Conservation (phyloP, 2,888 invertebrate genomes). For the Stenolophus ochropezus region DNA sequence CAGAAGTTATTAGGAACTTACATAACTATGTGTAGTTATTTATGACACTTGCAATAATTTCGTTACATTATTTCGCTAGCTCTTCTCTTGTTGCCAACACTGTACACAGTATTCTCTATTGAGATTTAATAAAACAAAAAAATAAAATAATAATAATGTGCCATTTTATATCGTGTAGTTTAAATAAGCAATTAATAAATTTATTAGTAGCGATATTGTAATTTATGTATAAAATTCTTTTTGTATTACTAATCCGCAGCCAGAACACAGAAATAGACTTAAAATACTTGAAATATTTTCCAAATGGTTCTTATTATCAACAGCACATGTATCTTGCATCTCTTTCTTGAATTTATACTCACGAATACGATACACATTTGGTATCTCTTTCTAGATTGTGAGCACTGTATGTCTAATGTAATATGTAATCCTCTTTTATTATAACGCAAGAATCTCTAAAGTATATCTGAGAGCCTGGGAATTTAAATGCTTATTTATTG, state of each 20-base stretch:
- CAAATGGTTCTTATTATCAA: conserved; percentile 29
- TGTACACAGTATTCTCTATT: too few relatives aligned
- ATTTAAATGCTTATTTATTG: background rate
- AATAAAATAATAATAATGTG: too few relatives aligned
- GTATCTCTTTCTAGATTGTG: background rate
- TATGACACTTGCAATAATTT: too few relatives aligned
- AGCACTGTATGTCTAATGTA: background rate
- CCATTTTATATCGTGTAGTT: too few relatives aligned
- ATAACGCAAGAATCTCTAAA: background rate
- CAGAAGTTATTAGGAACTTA: too few relatives aligned
- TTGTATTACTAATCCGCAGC: background rate
- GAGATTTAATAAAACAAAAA: too few relatives aligned
- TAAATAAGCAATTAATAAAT: background rate
- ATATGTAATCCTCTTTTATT: background rate
- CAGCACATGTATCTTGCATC: conserved; percentile 13
- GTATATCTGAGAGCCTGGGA: background rate
- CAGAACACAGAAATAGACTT: conserved; percentile 17
- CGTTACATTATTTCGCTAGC: too few relatives aligned
- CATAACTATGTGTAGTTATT: too few relatives aligned
- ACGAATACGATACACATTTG: background rate
- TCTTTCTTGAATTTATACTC: background rate
- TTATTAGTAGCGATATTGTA: background rate
- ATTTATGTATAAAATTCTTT: conserved; percentile 9
- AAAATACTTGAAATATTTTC: conserved; percentile 42
- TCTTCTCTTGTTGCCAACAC: too few relatives aligned